A percentile compares a stretch with the other conserved stretches of the same genome.
These are phyloP conservation scores for Karalla daura DNA, from an alignment of 2,797 vertebrate species.

Conservation along the genomic window DNA sequence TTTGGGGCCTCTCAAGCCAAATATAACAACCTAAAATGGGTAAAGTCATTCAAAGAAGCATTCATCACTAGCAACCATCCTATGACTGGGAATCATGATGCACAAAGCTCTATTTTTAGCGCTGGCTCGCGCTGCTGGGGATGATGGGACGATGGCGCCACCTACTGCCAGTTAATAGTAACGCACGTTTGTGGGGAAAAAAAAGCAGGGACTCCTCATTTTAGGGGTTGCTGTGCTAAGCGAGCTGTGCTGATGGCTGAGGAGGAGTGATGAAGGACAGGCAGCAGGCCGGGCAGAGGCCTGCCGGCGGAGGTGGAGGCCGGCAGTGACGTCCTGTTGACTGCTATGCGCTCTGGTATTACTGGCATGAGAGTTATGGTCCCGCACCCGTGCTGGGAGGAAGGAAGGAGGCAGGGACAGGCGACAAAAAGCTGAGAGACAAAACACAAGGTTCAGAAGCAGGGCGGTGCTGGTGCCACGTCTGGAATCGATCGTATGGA, in stretches of 20 bases:
- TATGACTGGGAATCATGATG: background rate
- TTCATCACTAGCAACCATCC: background rate
- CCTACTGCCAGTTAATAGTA: constrained; percentile 55
- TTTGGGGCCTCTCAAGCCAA: background rate
- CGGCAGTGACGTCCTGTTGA: constrained; percentile 16
- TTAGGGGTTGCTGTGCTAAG: background rate
- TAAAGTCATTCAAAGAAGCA: background rate
- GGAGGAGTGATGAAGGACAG: constrained; percentile 35
- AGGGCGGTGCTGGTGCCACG: constrained; percentile 5
- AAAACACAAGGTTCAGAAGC: constrained; percentile 18
- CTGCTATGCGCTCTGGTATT: constrained; percentile 37
- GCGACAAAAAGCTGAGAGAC: constrained; percentile 35
- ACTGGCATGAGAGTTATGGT: constrained; percentile 48
- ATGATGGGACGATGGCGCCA: constrained; percentile 38
- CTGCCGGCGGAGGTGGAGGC: constrained; percentile 22
- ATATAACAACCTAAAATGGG: background rate
- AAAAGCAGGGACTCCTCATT: background rate
- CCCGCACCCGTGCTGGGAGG: background rate
- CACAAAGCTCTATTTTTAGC: background rate
- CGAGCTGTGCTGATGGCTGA: background rate
- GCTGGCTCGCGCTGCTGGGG: background rate
- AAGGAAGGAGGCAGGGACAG: constrained; percentile 24
- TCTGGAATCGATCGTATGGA: constrained; percentile 52
- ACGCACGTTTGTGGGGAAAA: background rate
- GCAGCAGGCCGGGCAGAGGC: constrained; percentile 10